Conservation (phyloP, 2,888 invertebrate genomes). For the Crossocerus cetratus region DNA sequence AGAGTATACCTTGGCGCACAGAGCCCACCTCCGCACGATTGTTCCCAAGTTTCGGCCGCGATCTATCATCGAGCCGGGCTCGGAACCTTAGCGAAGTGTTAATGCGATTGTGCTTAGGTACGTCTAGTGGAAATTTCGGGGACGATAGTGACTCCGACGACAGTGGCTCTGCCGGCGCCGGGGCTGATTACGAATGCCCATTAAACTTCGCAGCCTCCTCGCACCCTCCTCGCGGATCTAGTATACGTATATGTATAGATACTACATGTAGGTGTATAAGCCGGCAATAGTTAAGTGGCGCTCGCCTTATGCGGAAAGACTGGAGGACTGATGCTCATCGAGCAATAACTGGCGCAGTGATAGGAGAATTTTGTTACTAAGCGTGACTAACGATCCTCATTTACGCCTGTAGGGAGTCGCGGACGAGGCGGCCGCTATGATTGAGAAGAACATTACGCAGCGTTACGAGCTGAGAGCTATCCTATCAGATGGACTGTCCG, state of each 20-base stretch:
- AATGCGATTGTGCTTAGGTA: not conserved
- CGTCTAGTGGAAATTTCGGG: not conserved
- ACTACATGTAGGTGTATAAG: too few relatives aligned
- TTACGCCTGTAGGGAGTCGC: not conserved
- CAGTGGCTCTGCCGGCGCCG: not conserved
- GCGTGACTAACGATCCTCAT: not conserved
- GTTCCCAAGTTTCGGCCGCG: conserved; percentile 21
- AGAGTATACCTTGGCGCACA: conserved; percentile 26
- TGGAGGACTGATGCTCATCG: too few relatives aligned
- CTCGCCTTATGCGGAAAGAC: too few relatives aligned
- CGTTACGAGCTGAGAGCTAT: not conserved
- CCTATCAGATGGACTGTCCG: conserved; percentile 15
- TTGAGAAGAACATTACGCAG: not conserved
- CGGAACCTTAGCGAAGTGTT: not conserved
- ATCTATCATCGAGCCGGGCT: conserved; percentile 5
- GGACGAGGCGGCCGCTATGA: not conserved
- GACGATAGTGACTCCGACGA: not conserved
- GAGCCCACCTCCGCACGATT: conserved; percentile 8
- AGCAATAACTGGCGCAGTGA: too few relatives aligned
- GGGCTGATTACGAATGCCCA: not conserved
- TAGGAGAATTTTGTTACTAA: too few relatives aligned
- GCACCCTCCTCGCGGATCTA: too few relatives aligned
- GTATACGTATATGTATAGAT: too few relatives aligned
- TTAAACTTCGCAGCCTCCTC: not conserved
- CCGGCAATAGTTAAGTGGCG: too few relatives aligned